Evolutionary conservation across 2,888 invertebrate genomes (phyloP), one percentile per base, ranked within the genome.

Genomic region (Cistogaster globosa): DNA sequence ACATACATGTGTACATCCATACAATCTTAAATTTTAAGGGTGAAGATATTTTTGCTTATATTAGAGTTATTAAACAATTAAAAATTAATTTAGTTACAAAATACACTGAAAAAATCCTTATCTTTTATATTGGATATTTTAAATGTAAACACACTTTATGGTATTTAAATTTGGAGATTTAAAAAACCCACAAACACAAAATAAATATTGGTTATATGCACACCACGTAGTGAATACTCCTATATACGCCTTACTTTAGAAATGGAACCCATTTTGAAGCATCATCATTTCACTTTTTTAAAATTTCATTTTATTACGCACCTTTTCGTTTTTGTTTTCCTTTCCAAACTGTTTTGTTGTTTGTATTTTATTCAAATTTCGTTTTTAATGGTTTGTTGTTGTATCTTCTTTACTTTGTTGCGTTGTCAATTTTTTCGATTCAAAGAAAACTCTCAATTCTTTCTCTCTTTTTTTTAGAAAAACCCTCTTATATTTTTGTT

Each of bases 291-390:
- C 57, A 20, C 12, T 55, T 74, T 67, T 77, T 69, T 57, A 36
- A 42, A 18, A 57, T 60, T 51, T 62, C 12, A 55, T 58, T 71
- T 78, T 81, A 16, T 60, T 85, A 85, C 85, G 85, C 85, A 85
- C 85, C 85, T 85, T 85, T 80, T 77, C 77, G 84, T 84, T 84
- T 84, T 84, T 69, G 68, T 81, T 77, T 84, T 81, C 84, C 72
- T 77, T 72, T 77, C 48, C 9, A 74, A 80, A 72, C 3, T 63
- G 20, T 74, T 18, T 60, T 68, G 48, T 51, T 77, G 51, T 68
- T 67, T 78, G 62, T 77, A 55, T 68, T 63, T 84, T 80, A 38
- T 48, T 60, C 20, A 60, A 80, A 62, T 69, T 80, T 72, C 51
- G 58, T 75, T 84, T 36, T 79, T 60, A 65, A n/a, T 32, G 32